These are phyloP conservation scores for Platyrinchus mystaceus DNA, from an alignment of 2,797 vertebrate genomes.

Conservation along the genomic window DNA sequence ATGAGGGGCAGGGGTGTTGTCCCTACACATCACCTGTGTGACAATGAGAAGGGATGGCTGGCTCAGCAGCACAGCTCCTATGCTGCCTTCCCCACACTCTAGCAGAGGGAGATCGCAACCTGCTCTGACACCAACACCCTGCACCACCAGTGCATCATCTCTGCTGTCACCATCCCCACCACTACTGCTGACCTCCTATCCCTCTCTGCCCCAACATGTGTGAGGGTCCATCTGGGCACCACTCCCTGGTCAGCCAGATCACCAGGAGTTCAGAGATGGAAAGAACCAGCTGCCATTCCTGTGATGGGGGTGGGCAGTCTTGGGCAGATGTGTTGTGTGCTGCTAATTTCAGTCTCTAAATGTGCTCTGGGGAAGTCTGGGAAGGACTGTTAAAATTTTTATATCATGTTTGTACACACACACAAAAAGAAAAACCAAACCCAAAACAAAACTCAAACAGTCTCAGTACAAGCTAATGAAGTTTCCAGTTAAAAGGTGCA, in stretches of 20 bases:
- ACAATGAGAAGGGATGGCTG: not conserved
- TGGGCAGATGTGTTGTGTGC: not conserved
- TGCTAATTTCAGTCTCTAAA: not conserved
- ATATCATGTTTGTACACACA: not conserved
- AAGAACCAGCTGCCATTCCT: not conserved
- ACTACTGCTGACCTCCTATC: not conserved
- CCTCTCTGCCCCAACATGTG: not conserved
- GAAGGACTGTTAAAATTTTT: not conserved
- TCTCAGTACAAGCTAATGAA: not conserved
- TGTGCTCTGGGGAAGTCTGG: not conserved
- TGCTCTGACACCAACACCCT: not conserved
- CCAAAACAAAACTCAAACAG: not conserved
- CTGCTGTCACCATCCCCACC: not conserved
- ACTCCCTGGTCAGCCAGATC: not conserved
- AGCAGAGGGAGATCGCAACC: rapidly evolving
- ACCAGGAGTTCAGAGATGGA: not conserved
- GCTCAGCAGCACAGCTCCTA: not conserved
- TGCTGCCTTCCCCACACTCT: not conserved
- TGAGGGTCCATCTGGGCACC: not conserved
- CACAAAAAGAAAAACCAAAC: rapidly evolving
- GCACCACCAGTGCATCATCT: not conserved
- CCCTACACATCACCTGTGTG: rapidly evolving
- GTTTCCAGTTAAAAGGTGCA: not conserved
- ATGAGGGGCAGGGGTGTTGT: not conserved
- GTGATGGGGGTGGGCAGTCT: not conserved